Conservation (phyloP, 2,113 vertebrate genomes). For the Stigmatopora nigra region DNA sequence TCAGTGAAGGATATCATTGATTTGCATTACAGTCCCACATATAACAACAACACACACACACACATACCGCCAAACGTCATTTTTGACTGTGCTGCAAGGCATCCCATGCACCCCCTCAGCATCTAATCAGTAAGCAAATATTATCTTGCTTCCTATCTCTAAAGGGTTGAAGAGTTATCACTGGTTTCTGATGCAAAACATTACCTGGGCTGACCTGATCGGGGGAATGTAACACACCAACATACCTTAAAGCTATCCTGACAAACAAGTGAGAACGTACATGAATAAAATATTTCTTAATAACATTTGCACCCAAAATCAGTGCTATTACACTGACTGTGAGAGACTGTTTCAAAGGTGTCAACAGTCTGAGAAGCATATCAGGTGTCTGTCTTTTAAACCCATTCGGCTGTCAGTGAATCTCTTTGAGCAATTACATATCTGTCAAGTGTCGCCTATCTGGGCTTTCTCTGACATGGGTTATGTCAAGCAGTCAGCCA, state of each 20-base stretch:
- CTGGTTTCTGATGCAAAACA: conserved; percentile 28
- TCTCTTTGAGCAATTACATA: conserved; percentile 72
- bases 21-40: conserved; percentile 59
- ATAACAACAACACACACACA: conserved; percentile 38
- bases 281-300: conserved; percentile 27
- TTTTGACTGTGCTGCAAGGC: conserved; percentile 31
- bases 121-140: conserved; percentile 49
- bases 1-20: conserved; percentile 65
- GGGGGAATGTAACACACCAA: conserved; percentile 37
- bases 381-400: conserved; percentile 70
- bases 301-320: conserved; percentile 38
- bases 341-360: conserved; percentile 12
- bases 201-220: conserved; percentile 57
- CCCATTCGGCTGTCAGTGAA: conserved; percentile 68
- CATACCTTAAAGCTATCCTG: conserved; percentile 11
- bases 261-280: conserved; percentile 20
- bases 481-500: conserved; percentile 73
- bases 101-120: conserved; percentile 41
- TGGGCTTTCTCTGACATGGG: conserved; percentile 64
- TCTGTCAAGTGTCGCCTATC: conserved; percentile 75
- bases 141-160: conserved; percentile 60
- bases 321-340: conserved; percentile 25
- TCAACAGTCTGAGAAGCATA: conserved; percentile 57
- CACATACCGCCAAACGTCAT: conserved; percentile 29
- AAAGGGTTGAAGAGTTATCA: conserved; percentile 53